These are phyloP conservation scores for Ophion slaviceki DNA, from an alignment of 2,888 invertebrate species.

Conservation along the genomic window DNA sequence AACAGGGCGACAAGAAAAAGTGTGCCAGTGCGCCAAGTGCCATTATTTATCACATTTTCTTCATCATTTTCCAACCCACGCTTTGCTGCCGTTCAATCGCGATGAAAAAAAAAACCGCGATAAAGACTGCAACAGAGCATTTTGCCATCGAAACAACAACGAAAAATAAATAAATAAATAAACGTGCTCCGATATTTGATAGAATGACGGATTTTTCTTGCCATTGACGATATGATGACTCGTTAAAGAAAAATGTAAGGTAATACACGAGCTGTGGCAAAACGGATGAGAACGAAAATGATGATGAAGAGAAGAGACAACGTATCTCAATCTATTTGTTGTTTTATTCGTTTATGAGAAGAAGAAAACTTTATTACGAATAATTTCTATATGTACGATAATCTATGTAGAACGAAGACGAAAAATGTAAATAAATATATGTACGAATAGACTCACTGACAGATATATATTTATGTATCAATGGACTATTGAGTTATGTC, in stretches of 20 bases:
- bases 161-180: constrained; percentile 7
- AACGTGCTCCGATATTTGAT: constrained; percentile 4
- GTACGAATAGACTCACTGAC: background rate
- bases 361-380: constrained; percentile 61
- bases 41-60: constrained; percentile 73
- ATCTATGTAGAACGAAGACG: constrained; percentile 45
- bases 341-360: constrained; percentile 65
- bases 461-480: background rate
- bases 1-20: constrained; percentile 63
- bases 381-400: constrained; percentile 44
- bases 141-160: constrained; percentile 12
- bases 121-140: background rate
- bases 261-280: constrained; percentile 10
- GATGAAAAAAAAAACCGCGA: too few relatives aligned
- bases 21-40: constrained; percentile 80
- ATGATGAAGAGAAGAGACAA: constrained; percentile 32
- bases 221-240: constrained; percentile 22
- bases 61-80: constrained; percentile 16
- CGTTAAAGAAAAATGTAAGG: constrained; percentile 9
- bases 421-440: constrained; percentile 56
- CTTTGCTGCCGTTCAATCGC: too few relatives aligned
- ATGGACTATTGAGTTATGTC: constrained; percentile 18
- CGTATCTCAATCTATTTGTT: constrained; percentile 63
- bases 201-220: constrained; percentile 45
- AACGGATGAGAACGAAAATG: constrained; percentile 8